These are phyloP conservation scores for Tauraco hartlaubi DNA, from an alignment of 2,797 vertebrate genomes.

Conservation along the genomic window DNA sequence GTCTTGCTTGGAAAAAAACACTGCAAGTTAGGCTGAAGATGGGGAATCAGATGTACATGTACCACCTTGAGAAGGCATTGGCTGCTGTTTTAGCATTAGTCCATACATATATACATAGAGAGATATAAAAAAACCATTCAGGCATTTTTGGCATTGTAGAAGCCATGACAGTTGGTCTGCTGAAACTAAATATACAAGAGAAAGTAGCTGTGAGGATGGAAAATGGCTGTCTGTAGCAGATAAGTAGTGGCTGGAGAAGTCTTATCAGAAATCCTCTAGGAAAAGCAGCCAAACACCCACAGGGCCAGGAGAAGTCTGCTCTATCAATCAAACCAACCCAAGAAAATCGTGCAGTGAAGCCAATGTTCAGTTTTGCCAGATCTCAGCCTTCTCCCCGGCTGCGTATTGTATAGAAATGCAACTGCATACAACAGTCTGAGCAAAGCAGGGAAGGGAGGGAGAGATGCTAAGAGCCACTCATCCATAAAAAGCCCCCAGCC, in stretches of 20 bases:
- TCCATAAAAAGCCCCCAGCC: not conserved
- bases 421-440: not conserved
- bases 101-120: not conserved
- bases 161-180: not conserved
- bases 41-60: not conserved
- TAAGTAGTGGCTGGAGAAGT: constrained; percentile 64
- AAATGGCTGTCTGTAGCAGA: constrained; percentile 61
- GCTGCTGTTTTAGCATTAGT: not conserved
- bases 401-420: not conserved
- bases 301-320: constrained; percentile 17
- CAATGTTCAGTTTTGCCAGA: not conserved
- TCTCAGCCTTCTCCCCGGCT: not conserved
- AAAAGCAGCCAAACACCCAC: constrained; percentile 46
- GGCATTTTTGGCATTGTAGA: not conserved
- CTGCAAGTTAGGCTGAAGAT: not conserved
- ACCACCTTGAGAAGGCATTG: not conserved
- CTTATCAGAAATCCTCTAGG: constrained; percentile 46
- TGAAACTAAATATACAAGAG: not conserved
- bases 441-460: not conserved
- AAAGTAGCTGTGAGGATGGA: constrained; percentile 14
- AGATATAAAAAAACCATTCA: accelerated
- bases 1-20: not conserved
- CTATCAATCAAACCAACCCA: constrained; percentile 12
- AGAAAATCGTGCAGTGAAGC: constrained; percentile 3
- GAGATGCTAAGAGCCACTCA: not conserved